phyloP scores from a whole-genome alignment of 92 coral and sea anemone genomes.

The Parazoanthus atlanticus region DNA sequence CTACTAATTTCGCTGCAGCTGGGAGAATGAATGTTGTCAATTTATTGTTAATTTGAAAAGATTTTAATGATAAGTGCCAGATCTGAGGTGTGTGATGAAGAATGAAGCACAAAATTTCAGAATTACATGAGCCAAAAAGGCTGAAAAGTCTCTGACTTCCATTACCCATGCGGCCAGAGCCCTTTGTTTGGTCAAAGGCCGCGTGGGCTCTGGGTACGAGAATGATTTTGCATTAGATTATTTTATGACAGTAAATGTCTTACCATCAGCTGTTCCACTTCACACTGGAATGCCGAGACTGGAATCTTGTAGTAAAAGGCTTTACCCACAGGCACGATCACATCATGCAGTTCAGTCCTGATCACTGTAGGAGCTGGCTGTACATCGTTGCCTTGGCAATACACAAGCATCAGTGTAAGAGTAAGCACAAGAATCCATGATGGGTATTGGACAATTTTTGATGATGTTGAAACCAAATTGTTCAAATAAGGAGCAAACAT shows the following conservation, averaged over 20 bases:
- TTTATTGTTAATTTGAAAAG: no score
- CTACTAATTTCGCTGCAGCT: neutral
- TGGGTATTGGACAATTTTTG: neutral
- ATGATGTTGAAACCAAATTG: neutral
- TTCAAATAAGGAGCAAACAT: neutral
- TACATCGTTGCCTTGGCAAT: constrained; percentile 27
- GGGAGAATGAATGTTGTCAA: no score
- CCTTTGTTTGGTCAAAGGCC: no score
- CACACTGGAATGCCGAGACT: constrained; percentile 68
- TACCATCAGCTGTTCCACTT: constrained; percentile 83
- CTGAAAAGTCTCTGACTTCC: no score
- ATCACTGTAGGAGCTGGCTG: constrained; percentile 53
- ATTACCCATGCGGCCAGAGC: no score
- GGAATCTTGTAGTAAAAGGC: constrained; percentile 75
- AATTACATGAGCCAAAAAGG: no score
- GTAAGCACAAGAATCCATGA: neutral
- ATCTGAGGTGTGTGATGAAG: no score
- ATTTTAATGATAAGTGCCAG: no score
- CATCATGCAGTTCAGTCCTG: constrained; percentile 49
- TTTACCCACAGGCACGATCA: constrained; percentile 66
- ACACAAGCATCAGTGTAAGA: constrained; percentile 1
- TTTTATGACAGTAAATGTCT: constrained; percentile 22
- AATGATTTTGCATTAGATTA: neutral
- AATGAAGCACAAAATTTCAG: no score
- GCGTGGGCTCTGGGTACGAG: no score